phyloP scores from a whole-genome alignment of 2,113 vertebrate species.

The Psittacula cyanocephala region DNA sequence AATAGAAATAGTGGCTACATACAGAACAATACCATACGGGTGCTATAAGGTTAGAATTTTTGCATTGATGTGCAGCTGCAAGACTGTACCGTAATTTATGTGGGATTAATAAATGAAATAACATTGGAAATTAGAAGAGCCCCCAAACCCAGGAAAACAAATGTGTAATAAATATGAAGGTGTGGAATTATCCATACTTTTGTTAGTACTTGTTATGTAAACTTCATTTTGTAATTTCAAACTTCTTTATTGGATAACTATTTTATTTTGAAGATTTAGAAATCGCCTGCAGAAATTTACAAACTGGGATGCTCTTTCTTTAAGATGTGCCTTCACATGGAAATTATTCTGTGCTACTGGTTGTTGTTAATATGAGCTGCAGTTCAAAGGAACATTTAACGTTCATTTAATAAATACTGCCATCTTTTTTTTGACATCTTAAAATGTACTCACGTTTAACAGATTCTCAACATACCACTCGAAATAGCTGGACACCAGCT shows the following conservation, averaged over 20 bases:
- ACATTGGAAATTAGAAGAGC: neutral
- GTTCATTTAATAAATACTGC: conserved; percentile 25
- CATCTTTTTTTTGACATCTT: conserved; percentile 37
- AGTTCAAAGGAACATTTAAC: conserved; percentile 1
- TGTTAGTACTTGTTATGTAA: neutral
- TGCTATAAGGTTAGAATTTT: neutral
- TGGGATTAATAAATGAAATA: neutral
- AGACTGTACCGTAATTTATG: neutral
- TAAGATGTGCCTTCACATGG: neutral
- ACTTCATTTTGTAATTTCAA: neutral
- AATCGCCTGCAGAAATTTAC: neutral
- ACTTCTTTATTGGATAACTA: neutral
- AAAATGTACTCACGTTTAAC: conserved; percentile 28
- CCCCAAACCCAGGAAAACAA: neutral
- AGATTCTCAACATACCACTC: conserved; percentile 42
- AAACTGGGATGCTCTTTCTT: neutral
- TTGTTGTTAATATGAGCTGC: neutral
- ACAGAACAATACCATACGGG: neutral
- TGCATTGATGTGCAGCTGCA: neutral
- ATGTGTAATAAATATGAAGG: neutral
- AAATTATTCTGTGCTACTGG: neutral
- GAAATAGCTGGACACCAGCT: conserved; percentile 56
- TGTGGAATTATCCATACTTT: neutral
- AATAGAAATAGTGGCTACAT: neutral
- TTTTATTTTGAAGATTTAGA: conserved; percentile 8